phyloP scores from a whole-genome alignment of 1,140 invertebrate species.

The Lasaia peninsularis region DNA sequence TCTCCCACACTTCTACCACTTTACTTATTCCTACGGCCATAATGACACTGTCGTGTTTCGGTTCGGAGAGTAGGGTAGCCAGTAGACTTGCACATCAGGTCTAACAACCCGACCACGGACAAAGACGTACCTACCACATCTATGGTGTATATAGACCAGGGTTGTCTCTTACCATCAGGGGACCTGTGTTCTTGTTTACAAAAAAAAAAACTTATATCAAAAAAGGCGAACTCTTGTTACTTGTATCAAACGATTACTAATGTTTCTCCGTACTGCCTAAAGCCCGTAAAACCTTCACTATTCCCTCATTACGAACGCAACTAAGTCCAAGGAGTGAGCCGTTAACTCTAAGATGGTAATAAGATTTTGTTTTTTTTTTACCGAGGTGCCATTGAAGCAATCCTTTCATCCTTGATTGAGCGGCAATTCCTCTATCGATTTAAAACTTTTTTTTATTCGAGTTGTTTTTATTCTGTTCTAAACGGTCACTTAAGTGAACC shows the following conservation, averaged over 20 bases:
- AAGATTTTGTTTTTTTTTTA: slow-evolving; percentile 38
- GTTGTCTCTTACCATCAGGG: too few species aligned
- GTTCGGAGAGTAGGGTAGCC: too few species aligned
- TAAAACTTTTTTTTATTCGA: slow-evolving; percentile 17
- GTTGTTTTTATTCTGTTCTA: slow-evolving; percentile 6
- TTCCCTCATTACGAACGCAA: slow-evolving; percentile 49
- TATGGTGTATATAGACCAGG: too few species aligned
- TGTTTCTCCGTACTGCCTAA: slow-evolving; percentile 6
- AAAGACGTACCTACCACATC: too few species aligned
- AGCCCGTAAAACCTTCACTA: slow-evolving; percentile 48
- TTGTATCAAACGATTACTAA: slow-evolving; percentile 8
- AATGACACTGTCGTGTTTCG: too few species aligned
- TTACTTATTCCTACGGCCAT: too few species aligned
- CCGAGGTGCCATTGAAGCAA: slow-evolving; percentile 19
- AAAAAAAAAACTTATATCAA: background rate
- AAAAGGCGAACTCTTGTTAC: slow-evolving; percentile 11
- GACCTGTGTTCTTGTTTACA: too few species aligned
- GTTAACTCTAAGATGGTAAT: slow-evolving; percentile 57
- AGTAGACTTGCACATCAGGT: too few species aligned
- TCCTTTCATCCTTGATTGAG: slow-evolving; percentile 28
- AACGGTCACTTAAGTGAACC: background rate
- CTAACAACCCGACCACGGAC: too few species aligned
- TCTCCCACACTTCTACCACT: too few species aligned
- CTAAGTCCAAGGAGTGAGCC: slow-evolving; percentile 54
- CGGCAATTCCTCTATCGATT: slow-evolving; percentile 20